A percentile compares a stretch with the other conserved stretches of the same genome.
These are phyloP conservation scores for Rhizoglyphus robini DNA, from an alignment of 1,140 invertebrate genomes.

Conservation along the genomic window DNA sequence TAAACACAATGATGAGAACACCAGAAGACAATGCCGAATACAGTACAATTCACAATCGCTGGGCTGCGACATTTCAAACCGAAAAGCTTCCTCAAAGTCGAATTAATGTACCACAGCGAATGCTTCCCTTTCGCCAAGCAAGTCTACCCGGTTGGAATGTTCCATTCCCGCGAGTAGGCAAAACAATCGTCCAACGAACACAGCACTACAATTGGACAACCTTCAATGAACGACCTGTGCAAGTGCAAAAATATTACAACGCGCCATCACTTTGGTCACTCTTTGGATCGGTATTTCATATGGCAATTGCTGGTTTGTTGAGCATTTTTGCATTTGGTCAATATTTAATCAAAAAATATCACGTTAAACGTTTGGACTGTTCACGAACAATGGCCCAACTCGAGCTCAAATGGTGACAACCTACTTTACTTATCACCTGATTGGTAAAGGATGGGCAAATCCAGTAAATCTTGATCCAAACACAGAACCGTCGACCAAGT, in stretches of 20 bases:
- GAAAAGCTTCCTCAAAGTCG: slow-evolving; percentile 36
- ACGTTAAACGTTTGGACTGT: neutral
- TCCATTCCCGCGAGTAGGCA: slow-evolving; percentile 9
- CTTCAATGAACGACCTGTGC: slow-evolving; percentile 8
- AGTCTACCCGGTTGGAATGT: slow-evolving; percentile 5
- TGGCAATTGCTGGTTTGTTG: slow-evolving; percentile 48
- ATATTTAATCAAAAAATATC: slow-evolving; percentile 3
- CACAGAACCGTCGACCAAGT: slow-evolving; percentile 31
- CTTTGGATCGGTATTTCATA: slow-evolving; percentile 25
- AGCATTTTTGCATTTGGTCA: slow-evolving; percentile 36
- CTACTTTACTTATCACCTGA: neutral
- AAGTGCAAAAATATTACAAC: slow-evolving; percentile 6
- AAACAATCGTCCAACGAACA: neutral
- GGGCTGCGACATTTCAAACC: slow-evolving; percentile 12
- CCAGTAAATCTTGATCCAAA: slow-evolving; percentile 36
- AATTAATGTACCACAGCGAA: neutral
- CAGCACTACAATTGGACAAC: slow-evolving; percentile 1
- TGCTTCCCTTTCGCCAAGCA: neutral
- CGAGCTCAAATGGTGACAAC: neutral
- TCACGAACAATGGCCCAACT: slow-evolving; percentile 15
- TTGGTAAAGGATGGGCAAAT: neutral
- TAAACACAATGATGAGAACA: slow-evolving; percentile 61
- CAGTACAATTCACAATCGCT: slow-evolving; percentile 1
- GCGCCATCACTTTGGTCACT: too few relatives aligned
- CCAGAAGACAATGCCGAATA: slow-evolving; percentile 49